A percentile compares a stretch with the other conserved stretches of the same genome.
These are phyloP conservation scores for Parapristionchus giblindavisi DNA, from an alignment of 2,888 invertebrate genomes.

Conservation along the genomic window DNA sequence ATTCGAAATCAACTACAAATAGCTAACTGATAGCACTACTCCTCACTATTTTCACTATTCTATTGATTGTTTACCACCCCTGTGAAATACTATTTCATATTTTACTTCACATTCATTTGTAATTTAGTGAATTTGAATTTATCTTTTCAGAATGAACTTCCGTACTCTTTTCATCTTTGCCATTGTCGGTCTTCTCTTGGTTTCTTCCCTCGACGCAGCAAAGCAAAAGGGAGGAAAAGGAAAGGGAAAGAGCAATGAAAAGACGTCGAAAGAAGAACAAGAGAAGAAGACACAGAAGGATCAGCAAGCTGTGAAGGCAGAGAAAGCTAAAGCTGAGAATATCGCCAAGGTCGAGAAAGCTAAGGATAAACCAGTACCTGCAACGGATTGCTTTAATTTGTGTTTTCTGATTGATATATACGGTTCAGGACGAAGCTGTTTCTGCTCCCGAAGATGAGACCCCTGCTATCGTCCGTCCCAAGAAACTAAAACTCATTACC, in stretches of 20 bases:
- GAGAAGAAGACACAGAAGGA: too few relatives aligned
- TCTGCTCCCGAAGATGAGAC: slow-evolving; percentile 22
- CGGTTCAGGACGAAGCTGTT: slow-evolving; percentile 7
- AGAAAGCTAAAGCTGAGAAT: not conserved
- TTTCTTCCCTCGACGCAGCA: slow-evolving; percentile 48
- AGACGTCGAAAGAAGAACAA: not conserved
- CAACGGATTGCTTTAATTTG: too few relatives aligned
- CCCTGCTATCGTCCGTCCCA: slow-evolving; percentile 49
- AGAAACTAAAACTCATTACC: slow-evolving; percentile 45
- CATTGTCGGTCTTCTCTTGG: slow-evolving; percentile 50
- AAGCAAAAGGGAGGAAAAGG: slow-evolving; percentile 50
- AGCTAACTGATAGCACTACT: too few relatives aligned
- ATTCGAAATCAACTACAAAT: too few relatives aligned
- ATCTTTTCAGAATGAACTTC: slow-evolving; percentile 46
- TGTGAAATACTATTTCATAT: too few relatives aligned
- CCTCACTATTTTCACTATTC: too few relatives aligned
- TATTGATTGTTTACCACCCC: too few relatives aligned
- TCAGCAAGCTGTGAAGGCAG: too few relatives aligned
- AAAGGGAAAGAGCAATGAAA: slow-evolving; percentile 43
- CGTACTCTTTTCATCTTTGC: slow-evolving; percentile 44
- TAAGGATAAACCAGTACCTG: too few relatives aligned
- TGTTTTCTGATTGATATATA: too few relatives aligned
- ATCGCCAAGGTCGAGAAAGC: slow-evolving; percentile 37
- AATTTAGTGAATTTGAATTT: too few relatives aligned
- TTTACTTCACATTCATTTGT: too few relatives aligned